phyloP scores from a whole-genome alignment of 1,140 invertebrate species.

The Melipona quadrifasciata region DNA sequence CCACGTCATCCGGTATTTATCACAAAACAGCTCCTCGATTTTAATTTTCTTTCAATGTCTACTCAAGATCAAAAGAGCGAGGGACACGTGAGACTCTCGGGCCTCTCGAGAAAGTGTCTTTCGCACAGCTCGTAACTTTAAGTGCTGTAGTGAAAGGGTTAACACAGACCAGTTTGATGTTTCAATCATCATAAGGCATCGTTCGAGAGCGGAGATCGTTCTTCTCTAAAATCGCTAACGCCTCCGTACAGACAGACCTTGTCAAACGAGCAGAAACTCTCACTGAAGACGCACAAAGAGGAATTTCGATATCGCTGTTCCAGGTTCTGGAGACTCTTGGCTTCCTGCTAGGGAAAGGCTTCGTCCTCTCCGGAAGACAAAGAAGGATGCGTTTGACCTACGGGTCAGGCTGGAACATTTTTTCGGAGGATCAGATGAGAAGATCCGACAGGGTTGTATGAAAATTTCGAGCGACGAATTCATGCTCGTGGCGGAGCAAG shows the following conservation, averaged over 20 bases:
- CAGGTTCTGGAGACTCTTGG: background rate
- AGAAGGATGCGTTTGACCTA: constrained; percentile 37
- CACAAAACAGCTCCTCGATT: background rate
- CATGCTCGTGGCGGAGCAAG: constrained; percentile 27
- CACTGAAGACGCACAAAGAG: too few species aligned
- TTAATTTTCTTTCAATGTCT: background rate
- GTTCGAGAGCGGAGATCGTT: background rate
- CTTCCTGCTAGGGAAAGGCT: background rate
- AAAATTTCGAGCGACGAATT: constrained; percentile 37
- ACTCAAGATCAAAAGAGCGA: background rate
- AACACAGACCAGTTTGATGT: background rate
- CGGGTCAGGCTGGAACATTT: constrained; percentile 22
- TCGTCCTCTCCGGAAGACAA: background rate
- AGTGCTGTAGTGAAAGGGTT: background rate
- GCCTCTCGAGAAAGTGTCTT: too few species aligned
- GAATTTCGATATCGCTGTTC: constrained; percentile 11
- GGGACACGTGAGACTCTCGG: background rate
- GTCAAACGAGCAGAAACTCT: background rate
- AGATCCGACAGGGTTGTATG: background rate
- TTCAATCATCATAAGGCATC: constrained; percentile 1
- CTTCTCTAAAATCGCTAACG: background rate
- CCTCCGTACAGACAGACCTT: background rate
- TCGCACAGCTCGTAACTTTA: background rate
- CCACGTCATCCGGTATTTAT: too few species aligned
- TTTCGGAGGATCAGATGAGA: background rate